A percentile compares a stretch with the other conserved stretches of the same genome.
Evolutionary conservation across 1,140 invertebrate genomes (phyloP).

Genomic region (Macrotrachela quadricornifera): DNA sequence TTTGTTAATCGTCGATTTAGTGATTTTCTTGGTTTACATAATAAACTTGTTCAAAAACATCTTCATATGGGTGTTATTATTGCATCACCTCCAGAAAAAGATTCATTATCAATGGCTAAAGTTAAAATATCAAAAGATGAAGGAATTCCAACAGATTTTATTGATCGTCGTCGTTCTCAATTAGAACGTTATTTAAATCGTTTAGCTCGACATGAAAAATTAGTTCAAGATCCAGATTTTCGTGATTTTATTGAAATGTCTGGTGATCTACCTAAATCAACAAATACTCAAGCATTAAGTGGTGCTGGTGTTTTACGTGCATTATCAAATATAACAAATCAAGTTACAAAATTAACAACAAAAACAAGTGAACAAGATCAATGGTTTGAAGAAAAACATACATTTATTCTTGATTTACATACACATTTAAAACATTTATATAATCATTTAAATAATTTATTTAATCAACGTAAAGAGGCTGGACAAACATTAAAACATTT

Average conservation of each 20-base stretch:
- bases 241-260: constrained; percentile 85
- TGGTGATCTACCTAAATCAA: constrained; percentile 74
- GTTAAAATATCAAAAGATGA: constrained; percentile 66
- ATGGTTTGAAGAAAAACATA: no score
- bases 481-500: no score
- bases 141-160: constrained; percentile 46
- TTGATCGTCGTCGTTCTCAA: constrained; percentile 61
- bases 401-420: no score
- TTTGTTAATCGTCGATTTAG: constrained; percentile 73
- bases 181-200: constrained; percentile 74
- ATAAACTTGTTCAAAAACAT: constrained; percentile 83
- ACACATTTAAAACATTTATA: no score
- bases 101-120: constrained; percentile 80
- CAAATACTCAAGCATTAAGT: constrained; percentile 80
- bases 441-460: no score
- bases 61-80: constrained; percentile 73
- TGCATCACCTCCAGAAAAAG: constrained; percentile 94
- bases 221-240: constrained; percentile 79
- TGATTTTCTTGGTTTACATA: constrained; percentile 86
- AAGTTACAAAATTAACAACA: constrained; percentile 92
- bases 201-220: constrained; percentile 63
- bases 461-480: no score
- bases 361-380: constrained; percentile 92
- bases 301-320: constrained; percentile 73
- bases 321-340: constrained; percentile 87